Percentiles rank a stretch among this genome's conserved stretches.
These are phyloP conservation scores for Diadromus collaris DNA, from an alignment of 2,888 invertebrate genomes.

Conservation along the genomic window DNA sequence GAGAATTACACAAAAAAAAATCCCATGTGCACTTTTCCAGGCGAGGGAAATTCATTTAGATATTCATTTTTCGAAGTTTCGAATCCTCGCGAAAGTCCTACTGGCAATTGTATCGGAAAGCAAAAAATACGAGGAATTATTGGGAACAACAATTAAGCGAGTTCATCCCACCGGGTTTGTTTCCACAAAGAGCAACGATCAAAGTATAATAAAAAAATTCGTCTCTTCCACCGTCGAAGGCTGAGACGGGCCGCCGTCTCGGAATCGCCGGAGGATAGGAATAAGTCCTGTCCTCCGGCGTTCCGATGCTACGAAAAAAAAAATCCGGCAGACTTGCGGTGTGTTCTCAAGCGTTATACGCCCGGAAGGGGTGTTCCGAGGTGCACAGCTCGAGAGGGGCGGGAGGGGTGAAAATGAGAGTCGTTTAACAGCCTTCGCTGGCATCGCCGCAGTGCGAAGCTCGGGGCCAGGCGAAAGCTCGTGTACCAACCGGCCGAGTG, in stretches of 20 bases:
- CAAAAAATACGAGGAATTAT: no score
- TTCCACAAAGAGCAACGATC: conserved; percentile 29
- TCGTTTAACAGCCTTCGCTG: not conserved
- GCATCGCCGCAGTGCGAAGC: not conserved
- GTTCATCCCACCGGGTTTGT: not conserved
- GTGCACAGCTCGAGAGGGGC: not conserved
- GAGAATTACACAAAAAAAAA: no score
- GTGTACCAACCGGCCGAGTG: conserved; percentile 1
- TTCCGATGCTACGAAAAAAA: not conserved
- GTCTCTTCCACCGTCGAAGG: not conserved
- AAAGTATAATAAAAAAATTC: conserved; percentile 21
- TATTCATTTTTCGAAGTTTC: no score
- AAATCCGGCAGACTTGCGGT: conserved; percentile 18
- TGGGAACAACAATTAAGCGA: not conserved
- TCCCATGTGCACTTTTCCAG: no score
- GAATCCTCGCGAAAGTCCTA: no score
- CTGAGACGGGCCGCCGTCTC: not conserved
- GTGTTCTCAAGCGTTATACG: not conserved
- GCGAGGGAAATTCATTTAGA: no score
- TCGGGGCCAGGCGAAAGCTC: not conserved
- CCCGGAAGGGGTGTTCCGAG: conserved; percentile 12
- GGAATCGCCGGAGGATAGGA: no score
- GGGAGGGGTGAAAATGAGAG: conserved; percentile 1
- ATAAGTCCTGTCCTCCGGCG: conserved; percentile 32
- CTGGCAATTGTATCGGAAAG: no score